Conservation (phyloP, 2,113 vertebrate species). For the Dasyornis broadbenti region DNA sequence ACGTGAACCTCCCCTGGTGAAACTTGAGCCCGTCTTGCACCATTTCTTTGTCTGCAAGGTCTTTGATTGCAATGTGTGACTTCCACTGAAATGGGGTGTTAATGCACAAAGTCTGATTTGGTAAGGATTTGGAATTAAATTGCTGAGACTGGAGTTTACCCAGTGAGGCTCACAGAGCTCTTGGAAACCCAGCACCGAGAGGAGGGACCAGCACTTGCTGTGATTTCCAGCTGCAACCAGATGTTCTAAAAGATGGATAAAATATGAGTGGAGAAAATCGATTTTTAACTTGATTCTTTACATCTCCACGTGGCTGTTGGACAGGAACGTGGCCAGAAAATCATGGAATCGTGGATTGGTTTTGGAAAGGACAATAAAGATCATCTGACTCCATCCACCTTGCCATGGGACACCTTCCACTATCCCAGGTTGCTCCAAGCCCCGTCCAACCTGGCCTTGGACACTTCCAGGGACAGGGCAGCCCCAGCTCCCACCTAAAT, state of each 20-base stretch:
- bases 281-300: neutral
- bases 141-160: neutral
- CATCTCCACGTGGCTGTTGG: neutral
- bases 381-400: neutral
- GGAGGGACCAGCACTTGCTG: rapidly evolving
- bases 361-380: neutral
- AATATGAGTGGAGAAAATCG: neutral
- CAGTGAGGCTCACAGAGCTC: neutral
- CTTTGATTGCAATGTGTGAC: neutral
- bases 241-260: neutral
- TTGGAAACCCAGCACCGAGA: neutral
- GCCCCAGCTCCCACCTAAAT: neutral
- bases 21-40: neutral
- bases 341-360: neutral
- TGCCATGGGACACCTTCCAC: neutral
- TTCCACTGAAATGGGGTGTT: neutral
- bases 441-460: rapidly evolving
- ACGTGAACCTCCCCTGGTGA: rapidly evolving
- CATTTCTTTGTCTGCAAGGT: neutral
- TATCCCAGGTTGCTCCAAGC: neutral
- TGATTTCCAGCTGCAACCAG: neutral
- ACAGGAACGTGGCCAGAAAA: neutral
- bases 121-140: neutral
- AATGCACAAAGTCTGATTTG: neutral
- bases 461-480: neutral